Evolutionary conservation across 2,113 vertebrate species (phyloP).

Genomic region (Tragelaphus strepsiceros): DNA sequence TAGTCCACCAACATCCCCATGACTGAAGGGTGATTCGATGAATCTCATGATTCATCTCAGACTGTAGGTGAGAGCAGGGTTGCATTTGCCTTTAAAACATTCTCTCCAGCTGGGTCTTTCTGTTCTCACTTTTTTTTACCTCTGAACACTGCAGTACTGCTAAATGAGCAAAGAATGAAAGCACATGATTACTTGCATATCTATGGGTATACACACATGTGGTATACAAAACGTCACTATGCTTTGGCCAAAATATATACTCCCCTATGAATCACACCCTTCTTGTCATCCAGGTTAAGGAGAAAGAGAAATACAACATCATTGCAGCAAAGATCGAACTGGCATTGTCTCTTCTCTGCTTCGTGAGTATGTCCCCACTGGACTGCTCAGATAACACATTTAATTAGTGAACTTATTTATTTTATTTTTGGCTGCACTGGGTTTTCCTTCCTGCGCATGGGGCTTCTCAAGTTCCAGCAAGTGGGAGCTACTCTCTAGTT

Average conservation of each 20-base stretch:
- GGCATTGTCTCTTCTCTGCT: not conserved
- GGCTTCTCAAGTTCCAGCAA: not conserved
- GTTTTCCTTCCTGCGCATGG: rapidly evolving
- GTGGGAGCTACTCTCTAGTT: not conserved
- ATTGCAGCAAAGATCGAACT: rapidly evolving
- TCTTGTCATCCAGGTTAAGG: not conserved
- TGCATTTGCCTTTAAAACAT: not conserved
- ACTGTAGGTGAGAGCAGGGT: too few species aligned
- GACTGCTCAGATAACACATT: not conserved
- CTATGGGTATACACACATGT: rapidly evolving
- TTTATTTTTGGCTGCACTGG: not conserved
- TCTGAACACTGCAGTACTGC: rapidly evolving
- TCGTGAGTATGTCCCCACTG: rapidly evolving
- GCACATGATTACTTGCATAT: not conserved
- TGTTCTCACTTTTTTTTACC: too few species aligned
- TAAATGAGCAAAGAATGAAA: not conserved
- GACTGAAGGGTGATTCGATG: rapidly evolving
- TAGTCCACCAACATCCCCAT: not conserved
- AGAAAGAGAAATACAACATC: not conserved
- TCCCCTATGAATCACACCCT: rapidly evolving
- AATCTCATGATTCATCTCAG: not conserved
- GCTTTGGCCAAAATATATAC: not conserved
- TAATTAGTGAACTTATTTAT: not conserved
- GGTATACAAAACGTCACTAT: not conserved
- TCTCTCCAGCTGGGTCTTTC: not conserved